These are phyloP conservation scores for Ceraclea dissimilis DNA, from an alignment of 2,888 invertebrate species.

Conservation along the genomic window DNA sequence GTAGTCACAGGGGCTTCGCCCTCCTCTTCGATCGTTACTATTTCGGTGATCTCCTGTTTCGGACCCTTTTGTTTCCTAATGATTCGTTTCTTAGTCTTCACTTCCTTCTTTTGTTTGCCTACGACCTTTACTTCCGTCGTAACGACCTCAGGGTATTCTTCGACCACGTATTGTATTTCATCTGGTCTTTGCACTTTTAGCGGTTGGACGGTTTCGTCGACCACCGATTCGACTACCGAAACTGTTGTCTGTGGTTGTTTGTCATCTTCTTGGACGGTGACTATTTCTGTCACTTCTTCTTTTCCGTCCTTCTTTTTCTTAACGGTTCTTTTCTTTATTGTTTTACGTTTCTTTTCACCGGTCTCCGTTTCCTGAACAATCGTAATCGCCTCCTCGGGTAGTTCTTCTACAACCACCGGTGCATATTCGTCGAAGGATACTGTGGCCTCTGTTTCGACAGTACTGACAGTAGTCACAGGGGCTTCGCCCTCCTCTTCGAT, in stretches of 20 bases:
- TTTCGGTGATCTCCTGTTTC: conserved; percentile 41
- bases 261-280: conserved; percentile 30
- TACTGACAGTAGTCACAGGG: conserved; percentile 32
- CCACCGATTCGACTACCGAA: conserved; percentile 22
- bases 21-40: conserved; percentile 39
- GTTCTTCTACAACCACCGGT: conserved; percentile 26
- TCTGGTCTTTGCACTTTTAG: too few species aligned
- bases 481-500: conserved; percentile 37
- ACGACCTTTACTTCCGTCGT: conserved; percentile 28
- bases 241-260: conserved; percentile 27
- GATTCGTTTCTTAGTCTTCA: conserved; percentile 36
- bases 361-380: conserved; percentile 35
- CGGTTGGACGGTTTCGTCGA: background rate
- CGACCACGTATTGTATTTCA: conserved; percentile 7
- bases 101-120: conserved; percentile 28
- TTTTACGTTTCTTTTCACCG: conserved; percentile 29
- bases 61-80: conserved; percentile 40
- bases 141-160: conserved; percentile 26
- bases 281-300: conserved; percentile 37
- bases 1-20: conserved; percentile 31
- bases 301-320: conserved; percentile 32
- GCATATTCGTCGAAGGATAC: conserved; percentile 24
- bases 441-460: conserved; percentile 3
- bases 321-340: conserved; percentile 34
- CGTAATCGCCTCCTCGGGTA: conserved; percentile 33